phyloP scores from a whole-genome alignment of 2,113 vertebrate species.

The Chaetodon auriga region DNA sequence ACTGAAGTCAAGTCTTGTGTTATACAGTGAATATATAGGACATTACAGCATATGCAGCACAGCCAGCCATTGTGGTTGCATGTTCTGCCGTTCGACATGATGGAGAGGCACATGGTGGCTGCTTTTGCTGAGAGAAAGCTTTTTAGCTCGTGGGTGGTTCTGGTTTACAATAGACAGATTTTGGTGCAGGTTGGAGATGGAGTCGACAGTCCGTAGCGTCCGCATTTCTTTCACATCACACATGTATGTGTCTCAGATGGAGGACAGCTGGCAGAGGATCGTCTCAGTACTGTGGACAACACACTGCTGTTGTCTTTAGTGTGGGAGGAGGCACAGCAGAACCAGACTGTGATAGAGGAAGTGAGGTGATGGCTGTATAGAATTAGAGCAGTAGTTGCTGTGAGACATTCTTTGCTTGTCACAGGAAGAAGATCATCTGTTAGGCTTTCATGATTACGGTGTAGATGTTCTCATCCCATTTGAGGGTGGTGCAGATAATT shows the following conservation, averaged over 20 bases:
- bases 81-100: not conserved
- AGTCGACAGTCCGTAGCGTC: constrained; percentile 25
- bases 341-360: constrained; percentile 49
- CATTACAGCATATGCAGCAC: not conserved
- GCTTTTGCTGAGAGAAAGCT: constrained; percentile 19
- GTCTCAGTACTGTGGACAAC: constrained; percentile 42
- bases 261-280: constrained; percentile 58
- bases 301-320: constrained; percentile 42
- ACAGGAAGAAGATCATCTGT: constrained; percentile 48
- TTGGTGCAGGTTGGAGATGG: constrained; percentile 31
- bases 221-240: constrained; percentile 33
- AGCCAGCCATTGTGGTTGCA: not conserved
- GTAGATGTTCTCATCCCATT: constrained; percentile 39
- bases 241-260: constrained; percentile 46
- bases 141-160: constrained; percentile 40
- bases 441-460: constrained; percentile 44
- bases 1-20: constrained; percentile 4
- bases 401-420: constrained; percentile 39
- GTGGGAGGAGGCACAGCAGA: constrained; percentile 57
- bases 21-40: not conserved
- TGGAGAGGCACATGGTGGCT: not conserved
- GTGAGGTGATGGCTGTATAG: constrained; percentile 41
- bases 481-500: constrained; percentile 46
- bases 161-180: constrained; percentile 47
- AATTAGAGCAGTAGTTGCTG: constrained; percentile 54